A percentile compares a stretch with the other conserved stretches of the same genome.
Conservation (phyloP, 2,797 vertebrate species). For the Neosilurus mollespiculum region DNA sequence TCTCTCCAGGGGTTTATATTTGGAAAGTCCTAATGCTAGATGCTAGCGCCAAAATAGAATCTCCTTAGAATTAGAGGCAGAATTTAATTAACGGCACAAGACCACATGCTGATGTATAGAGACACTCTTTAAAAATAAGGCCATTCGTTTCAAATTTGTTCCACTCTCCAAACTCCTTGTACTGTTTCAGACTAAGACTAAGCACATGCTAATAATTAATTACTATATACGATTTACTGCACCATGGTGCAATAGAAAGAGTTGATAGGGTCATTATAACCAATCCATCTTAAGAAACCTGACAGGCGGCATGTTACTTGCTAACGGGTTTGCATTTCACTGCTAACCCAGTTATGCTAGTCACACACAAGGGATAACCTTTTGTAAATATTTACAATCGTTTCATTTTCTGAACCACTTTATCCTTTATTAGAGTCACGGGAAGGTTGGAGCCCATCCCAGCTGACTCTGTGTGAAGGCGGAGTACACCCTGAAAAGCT, state of each 20-base stretch:
- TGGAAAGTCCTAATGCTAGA: constrained; percentile 47
- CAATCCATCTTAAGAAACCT: neutral
- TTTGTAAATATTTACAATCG: no score
- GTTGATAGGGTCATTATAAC: neutral
- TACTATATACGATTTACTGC: no score
- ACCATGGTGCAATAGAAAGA: no score
- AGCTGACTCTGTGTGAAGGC: no score
- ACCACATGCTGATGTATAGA: constrained; percentile 27
- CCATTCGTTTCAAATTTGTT: neutral
- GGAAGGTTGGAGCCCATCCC: no score
- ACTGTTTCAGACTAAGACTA: neutral
- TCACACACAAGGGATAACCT: neutral
- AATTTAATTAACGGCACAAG: constrained; percentile 42
- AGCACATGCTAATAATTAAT: neutral
- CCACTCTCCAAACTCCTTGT: neutral
- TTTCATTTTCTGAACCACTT: no score
- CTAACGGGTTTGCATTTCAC: neutral
- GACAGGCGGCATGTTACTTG: no score
- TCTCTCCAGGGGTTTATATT: constrained; percentile 45
- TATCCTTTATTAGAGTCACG: no score
- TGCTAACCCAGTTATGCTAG: neutral
- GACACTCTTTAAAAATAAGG: constrained; percentile 3
- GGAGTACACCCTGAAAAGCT: no score
- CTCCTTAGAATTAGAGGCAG: constrained; percentile 32
- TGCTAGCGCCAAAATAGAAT: constrained; percentile 28